Evolutionary conservation across 2,113 vertebrate genomes (phyloP), one percentile per base, ranked within the genome.

Genomic region (Glaucidium brasilianum): DNA sequence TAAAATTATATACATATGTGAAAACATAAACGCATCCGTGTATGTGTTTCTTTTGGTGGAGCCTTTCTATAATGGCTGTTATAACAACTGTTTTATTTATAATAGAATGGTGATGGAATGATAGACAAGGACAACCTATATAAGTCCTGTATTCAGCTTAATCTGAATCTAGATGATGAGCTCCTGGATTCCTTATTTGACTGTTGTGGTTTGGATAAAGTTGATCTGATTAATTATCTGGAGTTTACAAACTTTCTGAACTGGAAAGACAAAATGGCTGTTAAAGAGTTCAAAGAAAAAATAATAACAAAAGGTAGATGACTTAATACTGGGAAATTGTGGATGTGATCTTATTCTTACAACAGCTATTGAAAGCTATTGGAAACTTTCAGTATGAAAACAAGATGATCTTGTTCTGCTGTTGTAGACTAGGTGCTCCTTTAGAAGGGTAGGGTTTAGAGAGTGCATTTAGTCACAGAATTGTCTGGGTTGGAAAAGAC

Each of bases 181-280:
- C 97, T 99, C 8, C 96, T 99, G 83, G 96, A 98, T 53, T 97
- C 97, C 25, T 98, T 99, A 26, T 98, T 99, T 97, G 97, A 99
- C 26, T 98, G 96, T 94, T 99, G 99, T 93, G 99, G 99, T 91
- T 79, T 96, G 53, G 98, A 99, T 97, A 96, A 98, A 53, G 98
- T 99, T 14, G 99, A 98, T 59, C 81, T 97, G 25, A 98, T 99
- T 88, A 98, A 96, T 98, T 99, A 98, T 75, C 37, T 96, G 67
- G 99, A 99, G 83, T 99, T 99, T 96, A 95, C 93, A 2, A 99
- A 99, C 94, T 99, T 99, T 94, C 98, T 99, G 67, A 99, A 98
- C 96, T 99, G 99, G 99, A 99, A 99, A 97, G 98, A 99, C 92
- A 99, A 97, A 97, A 98, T 97, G 94, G 97, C 97, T 19, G 68